Evolutionary conservation across 1,140 invertebrate species (phyloP).

Genomic region (Hycleus cichorii): DNA sequence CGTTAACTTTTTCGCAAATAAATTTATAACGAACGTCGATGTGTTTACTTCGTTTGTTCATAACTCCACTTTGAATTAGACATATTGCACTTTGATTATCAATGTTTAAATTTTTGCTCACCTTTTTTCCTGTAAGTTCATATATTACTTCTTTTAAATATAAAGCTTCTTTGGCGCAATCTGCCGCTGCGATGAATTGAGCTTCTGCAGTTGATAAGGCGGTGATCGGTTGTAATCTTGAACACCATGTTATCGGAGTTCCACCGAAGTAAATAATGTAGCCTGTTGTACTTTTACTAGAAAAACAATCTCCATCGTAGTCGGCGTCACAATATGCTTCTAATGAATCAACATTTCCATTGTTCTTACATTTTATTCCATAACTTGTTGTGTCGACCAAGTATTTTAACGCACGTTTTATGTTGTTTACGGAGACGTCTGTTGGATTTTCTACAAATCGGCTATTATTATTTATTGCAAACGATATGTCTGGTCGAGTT

Average conservation of each 20-base stretch:
- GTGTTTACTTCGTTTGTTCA: not conserved
- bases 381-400: not conserved
- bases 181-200: not conserved
- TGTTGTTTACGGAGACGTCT: not conserved
- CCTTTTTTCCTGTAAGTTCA: not conserved
- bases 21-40: not conserved
- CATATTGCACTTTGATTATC: not conserved
- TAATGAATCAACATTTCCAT: not conserved
- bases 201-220: not conserved
- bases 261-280: too few relatives aligned
- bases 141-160: not conserved
- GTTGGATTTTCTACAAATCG: not conserved
- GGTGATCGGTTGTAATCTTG: not conserved
- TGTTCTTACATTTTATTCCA: not conserved
- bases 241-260: too few relatives aligned
- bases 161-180: not conserved
- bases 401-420: slow-evolving; percentile 9
- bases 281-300: not conserved
- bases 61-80: not conserved
- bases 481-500: slow-evolving; percentile 41
- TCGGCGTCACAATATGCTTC: not conserved
- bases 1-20: not conserved
- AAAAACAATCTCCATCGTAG: not conserved
- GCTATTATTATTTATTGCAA: slow-evolving; percentile 18
- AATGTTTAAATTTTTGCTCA: not conserved